Evolutionary conservation across 1,140 invertebrate genomes (phyloP), one percentile per base, ranked within the genome.

Genomic region (Papilio machaon): DNA sequence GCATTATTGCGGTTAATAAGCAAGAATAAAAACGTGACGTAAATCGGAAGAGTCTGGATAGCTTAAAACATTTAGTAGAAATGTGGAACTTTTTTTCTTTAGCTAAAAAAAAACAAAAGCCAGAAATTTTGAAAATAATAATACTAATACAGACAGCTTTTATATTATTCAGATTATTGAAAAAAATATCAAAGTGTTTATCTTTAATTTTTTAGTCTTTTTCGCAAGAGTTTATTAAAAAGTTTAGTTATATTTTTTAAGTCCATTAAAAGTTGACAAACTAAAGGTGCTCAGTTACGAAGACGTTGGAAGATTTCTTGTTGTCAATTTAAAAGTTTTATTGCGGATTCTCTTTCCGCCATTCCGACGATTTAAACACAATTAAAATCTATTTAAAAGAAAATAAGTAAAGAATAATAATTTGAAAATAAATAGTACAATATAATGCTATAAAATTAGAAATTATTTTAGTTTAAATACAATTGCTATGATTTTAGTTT

Each of bases 201-300:
- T 58, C 9, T 3, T 54, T 58, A 17, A n/a, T n/a, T 17, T 64
- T 64, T 64, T 30, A 13, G 0, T 10, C 30, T 2, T 0, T 64
- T 30, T 64, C 54, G n/a, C 54, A 64, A 30, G 60, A 15, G 23
- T 64, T 64, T 64, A 30, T 64, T 64, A 30, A 64, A 64, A 64
- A 8, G 23, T 30, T 64, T 15, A 64, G 10, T 64, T 64, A 38
- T 38, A 13, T 70, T 60, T 54, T 54, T 19, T 35, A 70, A 70
- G 64, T 70, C 64, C 30, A 70, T 70, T 70, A 70, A 70, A 70
- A 70, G 64, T 70, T 70, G 64, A 35, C 64, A 70, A 70, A 70
- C 64, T 70, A 70, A 23, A 30, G 23, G 30, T 70, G 23, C 30
- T 70, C 30, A 35, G 64, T 13, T 70, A 70, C 64, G 64, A 70